Evolutionary conservation across 2,113 vertebrate species (phyloP).

Genomic region (Ciconia boyciana): DNA sequence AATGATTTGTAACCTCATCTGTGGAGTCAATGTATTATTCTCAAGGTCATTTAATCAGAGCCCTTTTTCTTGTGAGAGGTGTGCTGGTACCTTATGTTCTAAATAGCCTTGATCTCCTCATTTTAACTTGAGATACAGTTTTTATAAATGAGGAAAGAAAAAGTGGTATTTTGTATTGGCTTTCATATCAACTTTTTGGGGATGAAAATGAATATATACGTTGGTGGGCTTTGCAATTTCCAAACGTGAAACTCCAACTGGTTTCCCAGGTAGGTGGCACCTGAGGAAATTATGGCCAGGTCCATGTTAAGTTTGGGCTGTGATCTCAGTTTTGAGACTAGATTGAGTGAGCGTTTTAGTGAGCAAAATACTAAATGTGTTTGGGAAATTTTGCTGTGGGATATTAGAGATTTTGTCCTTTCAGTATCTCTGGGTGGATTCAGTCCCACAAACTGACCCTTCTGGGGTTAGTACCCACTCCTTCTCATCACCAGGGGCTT

Average conservation of each 20-base stretch:
- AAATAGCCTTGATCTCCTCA: not conserved
- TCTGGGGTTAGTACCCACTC: not conserved
- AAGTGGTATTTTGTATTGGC: not conserved
- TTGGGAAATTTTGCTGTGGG: not conserved
- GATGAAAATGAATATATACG: not conserved
- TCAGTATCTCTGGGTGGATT: not conserved
- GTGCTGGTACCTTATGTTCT: not conserved
- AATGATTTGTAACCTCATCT: not conserved
- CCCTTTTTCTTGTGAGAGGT: not conserved
- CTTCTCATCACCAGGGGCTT: not conserved
- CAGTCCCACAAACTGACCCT: not conserved
- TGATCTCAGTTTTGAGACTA: not conserved
- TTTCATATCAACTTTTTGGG: not conserved
- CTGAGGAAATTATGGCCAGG: not conserved
- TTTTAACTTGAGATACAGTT: not conserved
- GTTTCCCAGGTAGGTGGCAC: not conserved
- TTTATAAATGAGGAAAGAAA: not conserved
- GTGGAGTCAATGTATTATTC: not conserved
- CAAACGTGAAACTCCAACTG: not conserved
- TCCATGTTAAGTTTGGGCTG: fast-evolving
- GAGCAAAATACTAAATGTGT: not conserved
- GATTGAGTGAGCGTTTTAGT: not conserved
- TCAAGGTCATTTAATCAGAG: not conserved
- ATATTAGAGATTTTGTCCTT: not conserved
- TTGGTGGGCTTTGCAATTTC: not conserved